Conservation (phyloP, 2,113 vertebrate genomes). For the Alexandromys fortis region DNA sequence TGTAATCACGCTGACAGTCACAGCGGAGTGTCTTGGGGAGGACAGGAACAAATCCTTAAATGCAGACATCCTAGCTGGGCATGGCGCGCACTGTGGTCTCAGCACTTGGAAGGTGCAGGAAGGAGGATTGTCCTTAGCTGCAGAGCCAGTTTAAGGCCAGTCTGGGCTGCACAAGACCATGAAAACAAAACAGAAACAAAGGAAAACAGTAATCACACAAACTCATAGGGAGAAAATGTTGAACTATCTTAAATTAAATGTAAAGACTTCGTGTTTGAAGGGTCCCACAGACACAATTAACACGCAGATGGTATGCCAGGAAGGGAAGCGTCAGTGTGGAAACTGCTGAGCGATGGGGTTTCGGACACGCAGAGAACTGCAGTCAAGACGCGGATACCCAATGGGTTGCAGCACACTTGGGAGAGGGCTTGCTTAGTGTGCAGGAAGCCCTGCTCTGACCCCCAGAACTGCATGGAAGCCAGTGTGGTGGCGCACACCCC, state of each 20-base stretch:
- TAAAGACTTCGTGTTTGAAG: conserved; percentile 5
- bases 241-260: neutral
- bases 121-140: neutral
- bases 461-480: too few species aligned
- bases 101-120: neutral
- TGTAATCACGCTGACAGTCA: neutral
- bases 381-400: neutral
- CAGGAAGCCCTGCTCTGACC: neutral
- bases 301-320: neutral
- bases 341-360: neutral
- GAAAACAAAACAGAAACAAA: neutral
- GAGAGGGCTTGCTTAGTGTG: neutral
- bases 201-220: neutral
- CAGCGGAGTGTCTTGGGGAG: neutral
- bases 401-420: neutral
- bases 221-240: neutral
- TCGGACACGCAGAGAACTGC: neutral
- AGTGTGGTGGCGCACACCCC: neutral
- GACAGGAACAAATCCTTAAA: neutral
- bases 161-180: neutral
- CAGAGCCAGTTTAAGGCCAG: neutral
- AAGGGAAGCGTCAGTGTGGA: neutral
- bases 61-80: neutral
- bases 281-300: neutral
- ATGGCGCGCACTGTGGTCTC: too few species aligned